These are phyloP conservation scores for Halcyon senegalensis DNA, from an alignment of 2,113 vertebrate genomes.

Conservation along the genomic window DNA sequence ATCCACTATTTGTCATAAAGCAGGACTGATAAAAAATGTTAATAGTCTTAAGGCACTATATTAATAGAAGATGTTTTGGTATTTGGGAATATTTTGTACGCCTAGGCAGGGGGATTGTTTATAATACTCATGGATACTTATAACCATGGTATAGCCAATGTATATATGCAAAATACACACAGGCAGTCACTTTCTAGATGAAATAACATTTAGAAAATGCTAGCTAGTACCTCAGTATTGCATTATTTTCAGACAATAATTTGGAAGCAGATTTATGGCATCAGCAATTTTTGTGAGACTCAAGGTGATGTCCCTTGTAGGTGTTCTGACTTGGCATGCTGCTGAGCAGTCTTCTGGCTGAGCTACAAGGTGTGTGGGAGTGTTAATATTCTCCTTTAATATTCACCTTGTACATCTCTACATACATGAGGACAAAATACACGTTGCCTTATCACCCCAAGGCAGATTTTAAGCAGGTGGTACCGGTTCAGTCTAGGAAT, in stretches of 20 bases:
- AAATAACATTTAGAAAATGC: background rate
- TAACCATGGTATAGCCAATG: accelerated
- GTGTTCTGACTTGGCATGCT: background rate
- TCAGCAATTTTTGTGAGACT: background rate
- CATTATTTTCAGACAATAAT: background rate
- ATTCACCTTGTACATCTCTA: background rate
- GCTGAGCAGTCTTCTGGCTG: background rate
- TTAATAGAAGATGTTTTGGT: background rate
- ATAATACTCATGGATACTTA: background rate
- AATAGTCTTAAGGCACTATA: background rate
- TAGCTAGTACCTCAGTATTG: background rate
- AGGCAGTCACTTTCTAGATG: background rate
- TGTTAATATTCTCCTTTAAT: background rate
- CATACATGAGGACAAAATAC: background rate
- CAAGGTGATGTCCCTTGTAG: background rate
- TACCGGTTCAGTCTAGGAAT: background rate
- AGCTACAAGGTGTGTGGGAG: background rate
- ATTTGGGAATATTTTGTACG: background rate
- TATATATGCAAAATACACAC: background rate
- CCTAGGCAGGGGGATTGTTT: background rate
- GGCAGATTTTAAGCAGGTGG: background rate
- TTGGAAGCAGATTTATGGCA: background rate
- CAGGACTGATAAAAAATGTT: background rate
- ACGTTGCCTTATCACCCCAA: background rate
- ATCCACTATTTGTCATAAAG: background rate